Percentiles rank a stretch among this genome's conserved stretches.
phyloP scores from a whole-genome alignment of 2,888 invertebrate species.

The Coremacera marginata region DNA sequence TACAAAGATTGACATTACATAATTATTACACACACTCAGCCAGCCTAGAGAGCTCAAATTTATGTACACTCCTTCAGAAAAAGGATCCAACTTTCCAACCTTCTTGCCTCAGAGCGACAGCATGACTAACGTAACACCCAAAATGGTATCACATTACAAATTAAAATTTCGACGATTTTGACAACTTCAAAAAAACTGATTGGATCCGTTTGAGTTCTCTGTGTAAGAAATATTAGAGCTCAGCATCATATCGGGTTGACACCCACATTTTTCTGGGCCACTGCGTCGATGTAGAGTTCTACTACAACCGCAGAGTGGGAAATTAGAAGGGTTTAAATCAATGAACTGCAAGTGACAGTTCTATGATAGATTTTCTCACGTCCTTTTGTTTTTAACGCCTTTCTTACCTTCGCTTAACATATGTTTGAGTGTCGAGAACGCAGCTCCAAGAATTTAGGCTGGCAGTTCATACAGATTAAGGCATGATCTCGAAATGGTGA shows the following conservation, averaged over 20 bases:
- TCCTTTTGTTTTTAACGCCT: neutral
- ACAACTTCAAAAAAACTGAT: conserved; percentile 18
- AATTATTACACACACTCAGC: neutral
- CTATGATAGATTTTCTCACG: conserved; percentile 24
- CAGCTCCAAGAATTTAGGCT: too few species aligned
- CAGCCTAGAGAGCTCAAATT: neutral
- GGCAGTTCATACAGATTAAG: neutral
- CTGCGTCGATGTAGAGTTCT: neutral
- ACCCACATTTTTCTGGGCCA: conserved; percentile 17
- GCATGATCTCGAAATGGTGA: neutral
- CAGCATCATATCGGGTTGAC: neutral
- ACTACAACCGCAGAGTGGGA: neutral
- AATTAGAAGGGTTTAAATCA: conserved; percentile 27
- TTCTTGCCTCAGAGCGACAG: conserved; percentile 43
- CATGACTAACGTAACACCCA: conserved; percentile 61
- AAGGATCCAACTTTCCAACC: neutral
- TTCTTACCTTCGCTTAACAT: neutral
- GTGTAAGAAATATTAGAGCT: too few species aligned
- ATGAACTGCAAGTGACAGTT: conserved; percentile 27
- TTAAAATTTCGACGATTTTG: conserved; percentile 53
- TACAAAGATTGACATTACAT: neutral
- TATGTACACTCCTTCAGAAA: neutral
- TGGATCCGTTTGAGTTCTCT: neutral
- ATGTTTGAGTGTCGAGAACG: neutral
- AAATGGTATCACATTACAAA: conserved; percentile 62